A percentile compares a stretch with the other conserved stretches of the same genome.
phyloP scores from a whole-genome alignment of 1,140 invertebrate genomes.

The Formica exsecta region DNA sequence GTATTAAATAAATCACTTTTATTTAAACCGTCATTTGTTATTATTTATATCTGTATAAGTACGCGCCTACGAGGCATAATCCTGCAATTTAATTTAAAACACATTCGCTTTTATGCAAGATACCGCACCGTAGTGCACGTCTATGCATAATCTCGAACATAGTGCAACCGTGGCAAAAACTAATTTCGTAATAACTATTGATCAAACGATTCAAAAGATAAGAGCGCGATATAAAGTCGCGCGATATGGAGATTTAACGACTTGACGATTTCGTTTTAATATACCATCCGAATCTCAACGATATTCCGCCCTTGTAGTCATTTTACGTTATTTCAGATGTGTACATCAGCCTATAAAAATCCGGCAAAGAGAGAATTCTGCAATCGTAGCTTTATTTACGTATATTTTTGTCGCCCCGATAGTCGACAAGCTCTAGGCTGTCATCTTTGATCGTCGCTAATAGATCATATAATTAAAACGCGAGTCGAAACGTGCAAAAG shows the following conservation, averaged over 20 bases:
- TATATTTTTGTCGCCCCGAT: neutral
- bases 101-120: slow-evolving; percentile 51
- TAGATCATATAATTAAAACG: slow-evolving; percentile 47
- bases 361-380: neutral
- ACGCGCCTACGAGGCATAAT: slow-evolving; percentile 36
- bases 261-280: slow-evolving; percentile 24
- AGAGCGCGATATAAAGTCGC: neutral
- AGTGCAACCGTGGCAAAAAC: slow-evolving; percentile 3
- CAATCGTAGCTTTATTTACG: neutral
- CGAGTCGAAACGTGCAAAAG: neutral
- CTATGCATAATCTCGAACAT: slow-evolving; percentile 48
- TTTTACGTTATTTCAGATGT: neutral
- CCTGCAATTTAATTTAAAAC: slow-evolving; percentile 54
- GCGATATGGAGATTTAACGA: slow-evolving; percentile 9
- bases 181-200: slow-evolving; percentile 30
- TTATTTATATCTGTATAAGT: slow-evolving; percentile 41
- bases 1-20: slow-evolving; percentile 42
- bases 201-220: slow-evolving; percentile 28
- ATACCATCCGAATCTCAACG: neutral
- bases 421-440: neutral
- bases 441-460: neutral
- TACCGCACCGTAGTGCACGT: neutral
- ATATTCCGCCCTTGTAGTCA: neutral
- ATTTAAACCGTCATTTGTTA: slow-evolving; percentile 30
- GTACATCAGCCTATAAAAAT: slow-evolving; percentile 41